A percentile compares a stretch with the other conserved stretches of the same genome.
phyloP scores from a whole-genome alignment of 2,888 invertebrate species.

The Oxycera nigricornis region DNA sequence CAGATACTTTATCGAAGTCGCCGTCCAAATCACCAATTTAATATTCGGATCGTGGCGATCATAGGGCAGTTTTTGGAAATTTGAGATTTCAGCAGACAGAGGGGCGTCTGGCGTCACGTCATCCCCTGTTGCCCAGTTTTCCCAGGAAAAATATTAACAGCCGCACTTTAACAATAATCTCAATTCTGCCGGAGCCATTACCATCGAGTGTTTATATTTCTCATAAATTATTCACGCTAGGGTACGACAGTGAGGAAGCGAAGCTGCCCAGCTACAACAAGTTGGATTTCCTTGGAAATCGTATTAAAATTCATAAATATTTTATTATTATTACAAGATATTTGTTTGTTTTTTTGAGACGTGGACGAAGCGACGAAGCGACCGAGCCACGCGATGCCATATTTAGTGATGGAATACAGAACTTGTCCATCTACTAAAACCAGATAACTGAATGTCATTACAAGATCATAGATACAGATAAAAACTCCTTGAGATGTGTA shows the following conservation, averaged over 20 bases:
- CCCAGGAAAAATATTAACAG: constrained; percentile 34
- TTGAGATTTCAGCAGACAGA: constrained; percentile 35
- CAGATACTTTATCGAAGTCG: neutral
- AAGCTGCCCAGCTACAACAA: neutral
- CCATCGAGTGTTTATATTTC: constrained; percentile 35
- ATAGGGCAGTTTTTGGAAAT: constrained; percentile 18
- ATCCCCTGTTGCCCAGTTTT: constrained; percentile 16
- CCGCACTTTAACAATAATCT: constrained; percentile 5
- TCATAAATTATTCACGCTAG: constrained; percentile 34
- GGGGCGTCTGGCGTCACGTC: constrained; percentile 28
- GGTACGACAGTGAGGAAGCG: neutral
- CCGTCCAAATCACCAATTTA: constrained; percentile 2
- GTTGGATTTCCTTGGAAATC: constrained; percentile 34
- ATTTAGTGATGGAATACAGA: constrained; percentile 34
- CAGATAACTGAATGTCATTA: constrained; percentile 39
- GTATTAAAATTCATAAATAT: constrained; percentile 39
- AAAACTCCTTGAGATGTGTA: constrained; percentile 12
- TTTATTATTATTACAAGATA: constrained; percentile 26
- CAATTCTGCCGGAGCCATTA: constrained; percentile 19
- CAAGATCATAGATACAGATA: constrained; percentile 35
- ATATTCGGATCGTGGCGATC: neutral
- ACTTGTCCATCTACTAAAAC: constrained; percentile 34
- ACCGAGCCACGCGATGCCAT: constrained; percentile 23
- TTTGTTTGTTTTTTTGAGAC: constrained; percentile 3
- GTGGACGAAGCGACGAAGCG: too few species aligned